Evolutionary conservation across 2,888 invertebrate species (phyloP), one percentile per base, ranked within the genome.

Genomic region (Leptinotarsa rubiginosa): DNA sequence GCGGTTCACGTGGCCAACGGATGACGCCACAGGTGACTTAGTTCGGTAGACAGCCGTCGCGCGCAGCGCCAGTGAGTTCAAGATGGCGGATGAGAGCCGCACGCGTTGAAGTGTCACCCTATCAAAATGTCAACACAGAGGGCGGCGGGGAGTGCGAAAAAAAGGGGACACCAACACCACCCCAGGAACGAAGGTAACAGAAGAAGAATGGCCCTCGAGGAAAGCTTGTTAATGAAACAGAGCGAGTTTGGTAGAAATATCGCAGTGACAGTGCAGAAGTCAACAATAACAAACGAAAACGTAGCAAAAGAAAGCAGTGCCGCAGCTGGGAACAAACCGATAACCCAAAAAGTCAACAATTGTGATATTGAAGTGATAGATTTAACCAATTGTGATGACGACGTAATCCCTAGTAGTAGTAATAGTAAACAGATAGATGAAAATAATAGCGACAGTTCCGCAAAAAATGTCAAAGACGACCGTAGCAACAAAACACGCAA

Each of bases 111-210:
- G 69, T 69, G 69, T 69, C 69, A 56, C 47, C 56, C 31, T 12
- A 76, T 76, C 75, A 79, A 81, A 79, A 91, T 91, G 91, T 91
- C 91, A 91, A 91, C 91, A 88, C 87, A 90, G 88, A 89, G 89
- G 89, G 89, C 89, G 88, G 89, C 91, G 89, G 90, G 89, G 88
- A 89, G 89, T 89, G 89, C 88, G 85, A 90, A 90, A 88, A 92
- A 93, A 87, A 91, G 93, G 88, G 93, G 93, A 81, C 93, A 93
- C 88, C 93, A 93, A 88, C 93, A 93, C 89, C 93, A 93, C 89
- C 93, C 93, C 86, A 92, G 93, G 78, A 91, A 92, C 85, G 85
- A 87, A 79, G 87, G 87, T 81, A 85, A 80, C 76, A 85, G 87
- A 78, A 83, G 84, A 74, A 88, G 91, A 85, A 91, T 89, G 88